Conservation (phyloP, 1,140 invertebrate genomes). For the Trialeurodes vaporariorum region DNA sequence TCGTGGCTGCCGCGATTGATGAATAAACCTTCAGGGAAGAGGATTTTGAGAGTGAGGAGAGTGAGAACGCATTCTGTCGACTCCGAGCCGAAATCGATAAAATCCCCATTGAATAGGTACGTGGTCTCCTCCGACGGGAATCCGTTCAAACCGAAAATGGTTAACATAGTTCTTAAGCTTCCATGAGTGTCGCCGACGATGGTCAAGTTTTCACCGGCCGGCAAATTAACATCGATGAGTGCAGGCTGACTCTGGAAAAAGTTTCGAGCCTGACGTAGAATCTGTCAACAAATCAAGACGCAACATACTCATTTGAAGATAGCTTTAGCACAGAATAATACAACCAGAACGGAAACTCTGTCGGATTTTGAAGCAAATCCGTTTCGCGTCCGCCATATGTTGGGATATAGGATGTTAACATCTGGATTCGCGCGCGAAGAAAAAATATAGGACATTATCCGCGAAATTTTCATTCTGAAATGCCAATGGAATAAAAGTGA, state of each 20-base stretch:
- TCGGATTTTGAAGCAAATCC: too few species aligned
- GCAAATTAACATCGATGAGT: slow-evolving; percentile 79
- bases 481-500: too few species aligned
- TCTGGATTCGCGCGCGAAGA: too few species aligned
- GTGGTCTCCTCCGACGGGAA: slow-evolving; percentile 89
- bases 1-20: slow-evolving; percentile 77
- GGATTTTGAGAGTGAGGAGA: slow-evolving; percentile 91
- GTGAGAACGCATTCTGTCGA: slow-evolving; percentile 99
- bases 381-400: too few species aligned
- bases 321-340: too few species aligned
- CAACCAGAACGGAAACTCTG: too few species aligned
- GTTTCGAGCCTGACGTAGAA: slow-evolving; percentile 78
- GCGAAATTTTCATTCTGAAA: too few species aligned
- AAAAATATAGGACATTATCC: too few species aligned
- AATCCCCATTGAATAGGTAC: slow-evolving; percentile 97
- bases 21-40: slow-evolving; percentile 95
- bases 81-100: slow-evolving; percentile 97
- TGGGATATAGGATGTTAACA: too few species aligned
- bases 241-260: slow-evolving; percentile 76
- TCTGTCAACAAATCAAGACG: too few species aligned
- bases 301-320: too few species aligned
- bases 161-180: slow-evolving; percentile 95
- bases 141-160: slow-evolving; percentile 96
- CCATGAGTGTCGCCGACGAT: slow-evolving; percentile 99
- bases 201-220: slow-evolving; percentile 81